phyloP scores from a whole-genome alignment of 2,113 vertebrate species.

The Oxygymnocypris stewartii region DNA sequence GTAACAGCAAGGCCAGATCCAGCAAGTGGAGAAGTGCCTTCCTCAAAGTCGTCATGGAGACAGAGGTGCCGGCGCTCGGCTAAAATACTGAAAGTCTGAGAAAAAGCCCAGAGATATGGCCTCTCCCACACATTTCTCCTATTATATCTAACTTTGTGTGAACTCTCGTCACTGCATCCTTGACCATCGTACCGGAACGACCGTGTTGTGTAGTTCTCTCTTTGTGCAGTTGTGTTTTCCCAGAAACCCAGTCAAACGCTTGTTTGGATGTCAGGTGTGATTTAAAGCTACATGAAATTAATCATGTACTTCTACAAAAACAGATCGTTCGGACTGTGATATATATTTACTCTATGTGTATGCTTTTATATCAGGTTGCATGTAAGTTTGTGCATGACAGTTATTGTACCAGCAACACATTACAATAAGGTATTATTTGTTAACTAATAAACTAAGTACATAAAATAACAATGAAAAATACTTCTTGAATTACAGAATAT shows the following conservation, averaged over 20 bases:
- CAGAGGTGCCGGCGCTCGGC: constrained; percentile 27
- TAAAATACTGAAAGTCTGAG: constrained; percentile 27
- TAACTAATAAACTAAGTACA: neutral
- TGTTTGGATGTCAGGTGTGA: neutral
- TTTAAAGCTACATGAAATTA: neutral
- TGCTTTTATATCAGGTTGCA: neutral
- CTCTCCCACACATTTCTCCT: constrained; percentile 33
- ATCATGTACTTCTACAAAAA: neutral
- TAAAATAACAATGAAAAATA: neutral
- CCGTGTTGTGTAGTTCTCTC: neutral
- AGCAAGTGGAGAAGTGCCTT: constrained; percentile 52
- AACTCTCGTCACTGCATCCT: constrained; percentile 1
- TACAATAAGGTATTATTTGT: neutral
- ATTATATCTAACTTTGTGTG: constrained; percentile 22
- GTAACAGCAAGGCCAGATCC: constrained; percentile 59
- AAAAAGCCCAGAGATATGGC: constrained; percentile 21
- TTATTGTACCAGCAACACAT: neutral
- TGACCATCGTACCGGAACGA: neutral
- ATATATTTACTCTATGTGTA: too few species aligned
- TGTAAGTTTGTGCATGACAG: too few species aligned
- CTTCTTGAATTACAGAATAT: too few species aligned
- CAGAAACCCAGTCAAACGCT: neutral
- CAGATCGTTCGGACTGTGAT: neutral
- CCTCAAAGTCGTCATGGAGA: constrained; percentile 53
- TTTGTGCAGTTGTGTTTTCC: neutral